Evolutionary conservation across 2,797 vertebrate species (phyloP).

Genomic region (Melopsittacus undulatus): DNA sequence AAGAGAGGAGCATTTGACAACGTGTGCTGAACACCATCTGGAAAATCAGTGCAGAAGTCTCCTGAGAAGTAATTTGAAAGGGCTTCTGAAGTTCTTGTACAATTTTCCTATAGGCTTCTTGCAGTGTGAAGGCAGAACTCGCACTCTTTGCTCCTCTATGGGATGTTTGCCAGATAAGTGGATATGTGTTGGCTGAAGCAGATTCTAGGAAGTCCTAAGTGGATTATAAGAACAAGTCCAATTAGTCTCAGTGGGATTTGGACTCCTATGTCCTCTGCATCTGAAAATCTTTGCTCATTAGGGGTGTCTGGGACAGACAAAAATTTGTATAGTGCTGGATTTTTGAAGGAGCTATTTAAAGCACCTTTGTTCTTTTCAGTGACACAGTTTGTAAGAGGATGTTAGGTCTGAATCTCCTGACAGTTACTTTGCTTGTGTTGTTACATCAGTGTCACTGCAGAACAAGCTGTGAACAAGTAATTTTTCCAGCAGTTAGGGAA

Average conservation of each 20-base stretch:
- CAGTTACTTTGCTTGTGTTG: background rate
- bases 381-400: background rate
- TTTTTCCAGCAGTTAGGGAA: background rate
- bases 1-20: background rate
- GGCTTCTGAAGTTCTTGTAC: background rate
- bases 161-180: background rate
- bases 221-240: background rate
- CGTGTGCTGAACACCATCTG: background rate
- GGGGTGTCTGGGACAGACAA: background rate
- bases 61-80: background rate
- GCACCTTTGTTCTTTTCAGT: background rate
- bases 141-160: background rate
- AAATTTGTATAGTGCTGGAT: background rate
- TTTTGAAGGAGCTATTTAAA: background rate
- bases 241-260: background rate
- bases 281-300: background rate
- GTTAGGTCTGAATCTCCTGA: background rate
- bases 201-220: background rate
- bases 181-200: background rate
- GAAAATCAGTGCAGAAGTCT: background rate
- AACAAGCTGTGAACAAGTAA: background rate
- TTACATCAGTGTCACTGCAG: background rate
- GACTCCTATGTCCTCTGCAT: background rate
- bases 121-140: background rate
- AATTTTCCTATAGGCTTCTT: background rate